Conservation (phyloP, 2,113 vertebrate genomes). For the Edolisoma coerulescens region DNA sequence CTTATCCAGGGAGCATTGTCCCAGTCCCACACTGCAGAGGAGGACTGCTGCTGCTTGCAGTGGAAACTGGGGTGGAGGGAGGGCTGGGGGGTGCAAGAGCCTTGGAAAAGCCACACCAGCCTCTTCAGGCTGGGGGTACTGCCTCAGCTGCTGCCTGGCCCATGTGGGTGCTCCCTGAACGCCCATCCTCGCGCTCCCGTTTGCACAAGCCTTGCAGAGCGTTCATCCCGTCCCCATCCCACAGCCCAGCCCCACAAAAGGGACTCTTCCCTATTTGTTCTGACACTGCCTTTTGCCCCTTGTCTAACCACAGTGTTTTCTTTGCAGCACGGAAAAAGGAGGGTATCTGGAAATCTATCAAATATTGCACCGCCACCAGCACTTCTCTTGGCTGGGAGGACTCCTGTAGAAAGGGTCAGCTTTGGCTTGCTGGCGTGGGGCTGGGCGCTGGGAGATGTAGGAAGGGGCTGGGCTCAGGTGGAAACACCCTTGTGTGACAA, state of each 20-base stretch:
- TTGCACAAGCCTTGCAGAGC: neutral
- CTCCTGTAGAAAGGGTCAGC: neutral
- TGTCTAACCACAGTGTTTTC: fast-evolving
- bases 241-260: neutral
- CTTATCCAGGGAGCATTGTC: neutral
- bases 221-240: fast-evolving
- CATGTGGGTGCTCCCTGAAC: fast-evolving
- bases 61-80: constrained; percentile 62
- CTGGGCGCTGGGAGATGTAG: neutral
- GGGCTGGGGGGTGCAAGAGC: constrained; percentile 20
- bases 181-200: fast-evolving
- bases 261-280: neutral
- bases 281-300: neutral
- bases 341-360: neutral
- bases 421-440: neutral
- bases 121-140: fast-evolving
- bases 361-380: fast-evolving
- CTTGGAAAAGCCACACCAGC: neutral
- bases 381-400: neutral
- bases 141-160: neutral
- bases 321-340: neutral
- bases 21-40: neutral
- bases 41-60: constrained; percentile 60
- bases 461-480: neutral
- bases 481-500: neutral